phyloP scores from a whole-genome alignment of 2,113 vertebrate genomes.

The Fulmarus glacialis region DNA sequence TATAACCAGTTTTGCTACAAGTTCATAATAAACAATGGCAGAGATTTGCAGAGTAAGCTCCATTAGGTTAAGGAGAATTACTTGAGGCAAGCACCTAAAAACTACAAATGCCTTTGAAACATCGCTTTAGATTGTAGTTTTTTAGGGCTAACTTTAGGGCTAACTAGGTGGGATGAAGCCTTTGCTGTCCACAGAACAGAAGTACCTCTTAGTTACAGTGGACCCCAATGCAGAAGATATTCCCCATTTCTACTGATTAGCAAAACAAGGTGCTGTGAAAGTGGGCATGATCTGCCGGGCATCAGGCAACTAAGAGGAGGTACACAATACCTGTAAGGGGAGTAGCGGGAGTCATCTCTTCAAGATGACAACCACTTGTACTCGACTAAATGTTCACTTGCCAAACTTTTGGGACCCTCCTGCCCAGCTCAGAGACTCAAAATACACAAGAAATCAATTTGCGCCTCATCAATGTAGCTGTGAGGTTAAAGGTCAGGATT shows the following conservation, averaged over 20 bases:
- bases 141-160: neutral
- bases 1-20: neutral
- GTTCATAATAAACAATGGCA: neutral
- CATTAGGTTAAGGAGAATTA: neutral
- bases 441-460: neutral
- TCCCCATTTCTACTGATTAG: neutral
- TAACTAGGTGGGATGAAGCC: neutral
- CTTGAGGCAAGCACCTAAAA: neutral
- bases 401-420: neutral
- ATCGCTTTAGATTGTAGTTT: neutral
- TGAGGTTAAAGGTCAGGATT: neutral
- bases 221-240: neutral
- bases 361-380: neutral
- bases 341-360: neutral
- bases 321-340: neutral
- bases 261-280: neutral
- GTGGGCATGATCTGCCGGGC: neutral
- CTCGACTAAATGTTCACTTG: neutral
- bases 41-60: neutral
- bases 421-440: neutral
- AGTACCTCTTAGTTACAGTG: neutral
- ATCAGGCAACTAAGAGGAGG: neutral
- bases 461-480: neutral
- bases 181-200: neutral
- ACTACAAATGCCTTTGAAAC: neutral